Conservation (phyloP, 2,888 invertebrate species). For the Creontiades dilutus region DNA sequence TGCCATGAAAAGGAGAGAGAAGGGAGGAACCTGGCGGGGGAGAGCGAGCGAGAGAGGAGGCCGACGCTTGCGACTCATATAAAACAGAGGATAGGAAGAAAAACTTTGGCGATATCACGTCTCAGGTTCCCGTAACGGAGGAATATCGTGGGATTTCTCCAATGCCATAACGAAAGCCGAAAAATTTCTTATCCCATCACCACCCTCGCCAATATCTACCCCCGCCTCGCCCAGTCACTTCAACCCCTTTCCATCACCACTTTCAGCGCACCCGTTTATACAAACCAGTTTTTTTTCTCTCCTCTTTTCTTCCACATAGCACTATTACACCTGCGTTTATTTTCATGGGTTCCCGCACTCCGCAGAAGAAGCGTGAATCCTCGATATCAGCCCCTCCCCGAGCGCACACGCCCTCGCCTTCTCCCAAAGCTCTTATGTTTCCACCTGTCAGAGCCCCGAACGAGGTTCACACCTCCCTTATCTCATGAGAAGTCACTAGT, state of each 20-base stretch:
- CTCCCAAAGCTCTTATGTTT: neutral
- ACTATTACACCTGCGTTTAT: conserved; percentile 53
- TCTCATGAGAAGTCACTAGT: conserved; percentile 9
- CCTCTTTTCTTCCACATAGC: neutral
- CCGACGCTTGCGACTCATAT: neutral
- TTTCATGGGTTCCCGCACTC: conserved; percentile 40
- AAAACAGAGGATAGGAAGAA: neutral
- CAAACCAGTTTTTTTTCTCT: conserved; percentile 12
- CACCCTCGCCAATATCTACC: neutral
- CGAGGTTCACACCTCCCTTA: neutral
- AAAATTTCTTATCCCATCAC: conserved; percentile 29
- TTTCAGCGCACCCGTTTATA: conserved; percentile 1
- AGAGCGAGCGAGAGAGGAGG: neutral
- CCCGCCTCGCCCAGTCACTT: neutral
- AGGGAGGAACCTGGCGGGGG: neutral
- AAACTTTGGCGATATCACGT: conserved; percentile 36
- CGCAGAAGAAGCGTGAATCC: conserved; percentile 23
- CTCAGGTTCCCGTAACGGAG: neutral
- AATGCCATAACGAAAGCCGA: conserved; percentile 18
- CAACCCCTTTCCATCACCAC: neutral
- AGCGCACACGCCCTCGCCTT: neutral
- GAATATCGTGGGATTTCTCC: conserved; percentile 21
- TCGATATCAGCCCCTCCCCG: conserved; percentile 15
- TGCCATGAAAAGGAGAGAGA: too few relatives aligned
- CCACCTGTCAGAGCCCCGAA: conserved; percentile 46